These are phyloP conservation scores for Montipora foliosa DNA, from an alignment of 64 coral and sea anemone genomes.

Conservation along the genomic window DNA sequence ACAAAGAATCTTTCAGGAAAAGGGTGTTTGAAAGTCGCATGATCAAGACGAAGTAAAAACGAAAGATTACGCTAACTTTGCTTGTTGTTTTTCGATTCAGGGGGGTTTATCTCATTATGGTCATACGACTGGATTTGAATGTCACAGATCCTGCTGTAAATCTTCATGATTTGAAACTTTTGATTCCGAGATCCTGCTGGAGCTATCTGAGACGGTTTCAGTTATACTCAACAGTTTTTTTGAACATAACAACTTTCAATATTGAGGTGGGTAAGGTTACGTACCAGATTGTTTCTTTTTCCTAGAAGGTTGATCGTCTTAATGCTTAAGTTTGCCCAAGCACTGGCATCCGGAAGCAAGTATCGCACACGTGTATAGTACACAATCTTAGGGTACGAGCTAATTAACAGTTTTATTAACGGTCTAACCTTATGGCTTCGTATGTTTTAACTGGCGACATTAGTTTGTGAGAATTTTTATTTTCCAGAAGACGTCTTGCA, in stretches of 20 bases:
- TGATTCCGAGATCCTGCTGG: not conserved
- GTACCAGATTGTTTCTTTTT: not conserved
- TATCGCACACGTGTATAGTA: no score
- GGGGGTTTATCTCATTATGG: constrained; percentile 37
- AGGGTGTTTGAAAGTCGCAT: no score
- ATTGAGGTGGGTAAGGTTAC: not conserved
- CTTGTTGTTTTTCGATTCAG: not conserved
- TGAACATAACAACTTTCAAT: not conserved
- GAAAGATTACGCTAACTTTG: not conserved
- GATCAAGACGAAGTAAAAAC: not conserved
- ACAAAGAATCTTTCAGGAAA: no score
- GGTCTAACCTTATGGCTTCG: no score
- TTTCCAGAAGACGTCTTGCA: no score
- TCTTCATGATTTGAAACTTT: not conserved
- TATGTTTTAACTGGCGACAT: no score
- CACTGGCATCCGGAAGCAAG: no score
- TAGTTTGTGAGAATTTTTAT: no score
- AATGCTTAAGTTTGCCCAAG: no score
- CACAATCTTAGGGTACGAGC: no score
- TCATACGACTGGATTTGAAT: constrained; percentile 19
- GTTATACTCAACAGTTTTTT: not conserved
- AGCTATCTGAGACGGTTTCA: constrained; percentile 2
- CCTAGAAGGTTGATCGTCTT: no score
- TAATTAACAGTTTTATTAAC: no score
- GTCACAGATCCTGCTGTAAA: constrained; percentile 14